Percentiles rank a stretch among this genome's conserved stretches.
Evolutionary conservation across 2,888 invertebrate species (phyloP).

Genomic region (Scaptomyza reducta): DNA sequence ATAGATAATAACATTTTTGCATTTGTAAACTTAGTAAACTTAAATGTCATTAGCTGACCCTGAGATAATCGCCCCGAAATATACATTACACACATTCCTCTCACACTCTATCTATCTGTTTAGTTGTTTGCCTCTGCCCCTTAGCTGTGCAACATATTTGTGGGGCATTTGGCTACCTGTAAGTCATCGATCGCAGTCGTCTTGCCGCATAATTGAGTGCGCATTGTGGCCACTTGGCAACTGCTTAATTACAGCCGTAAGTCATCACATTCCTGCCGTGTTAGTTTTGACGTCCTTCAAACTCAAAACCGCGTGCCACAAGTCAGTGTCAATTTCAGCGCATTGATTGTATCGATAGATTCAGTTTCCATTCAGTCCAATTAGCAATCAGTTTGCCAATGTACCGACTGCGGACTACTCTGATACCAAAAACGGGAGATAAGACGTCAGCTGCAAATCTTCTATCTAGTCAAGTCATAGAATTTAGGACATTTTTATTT

Average conservation of each 20-base stretch:
- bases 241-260: constrained; percentile 37
- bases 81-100: not conserved
- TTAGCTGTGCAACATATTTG: not conserved
- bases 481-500: not conserved
- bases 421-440: too few relatives aligned
- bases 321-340: constrained; percentile 15
- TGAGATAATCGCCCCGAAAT: not conserved
- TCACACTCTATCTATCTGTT: not conserved
- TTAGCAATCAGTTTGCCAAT: too few relatives aligned
- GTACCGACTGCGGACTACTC: too few relatives aligned
- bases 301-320: not conserved
- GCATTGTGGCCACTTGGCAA: constrained; percentile 29
- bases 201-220: constrained; percentile 50
- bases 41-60: not conserved
- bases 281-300: not conserved
- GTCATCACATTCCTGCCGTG: constrained; percentile 8
- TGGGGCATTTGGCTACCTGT: not conserved
- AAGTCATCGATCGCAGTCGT: constrained; percentile 12
- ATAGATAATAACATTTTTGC: constrained; percentile 2
- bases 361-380: too few relatives aligned
- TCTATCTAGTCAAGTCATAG: not conserved
- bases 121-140: not conserved
- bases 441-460: too few relatives aligned
- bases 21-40: not conserved
- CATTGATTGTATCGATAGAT: too few relatives aligned